phyloP scores from a whole-genome alignment of 2,797 vertebrate genomes.

The Thamnophis elegans region DNA sequence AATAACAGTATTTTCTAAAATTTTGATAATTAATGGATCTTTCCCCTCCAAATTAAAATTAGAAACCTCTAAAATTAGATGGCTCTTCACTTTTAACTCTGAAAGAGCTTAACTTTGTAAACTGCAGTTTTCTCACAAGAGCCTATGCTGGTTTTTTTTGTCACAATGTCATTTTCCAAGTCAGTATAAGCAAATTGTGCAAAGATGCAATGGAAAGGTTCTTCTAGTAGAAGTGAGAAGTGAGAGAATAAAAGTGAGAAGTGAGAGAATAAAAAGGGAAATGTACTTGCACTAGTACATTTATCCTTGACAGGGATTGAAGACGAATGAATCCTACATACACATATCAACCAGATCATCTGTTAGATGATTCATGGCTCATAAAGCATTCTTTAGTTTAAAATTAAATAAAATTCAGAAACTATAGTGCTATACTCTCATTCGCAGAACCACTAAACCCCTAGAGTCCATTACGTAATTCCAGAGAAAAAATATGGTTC shows the following conservation, averaged over 20 bases:
- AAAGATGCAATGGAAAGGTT: neutral
- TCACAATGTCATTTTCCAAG: neutral
- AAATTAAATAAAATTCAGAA: neutral
- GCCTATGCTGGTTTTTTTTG: neutral
- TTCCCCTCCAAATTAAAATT: neutral
- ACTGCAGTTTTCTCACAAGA: neutral
- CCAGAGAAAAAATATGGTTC: no score
- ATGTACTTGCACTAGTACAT: neutral
- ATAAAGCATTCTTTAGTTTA: neutral
- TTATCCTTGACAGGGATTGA: neutral
- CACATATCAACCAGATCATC: neutral
- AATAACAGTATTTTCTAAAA: constrained; percentile 10
- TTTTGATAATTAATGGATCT: constrained; percentile 23
- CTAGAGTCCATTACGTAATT: no score
- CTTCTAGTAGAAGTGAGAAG: neutral
- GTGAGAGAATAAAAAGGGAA: neutral
- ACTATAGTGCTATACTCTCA: neutral
- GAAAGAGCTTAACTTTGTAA: neutral
- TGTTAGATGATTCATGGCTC: neutral
- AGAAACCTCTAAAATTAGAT: neutral
- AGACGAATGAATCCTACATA: neutral
- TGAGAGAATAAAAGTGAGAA: neutral
- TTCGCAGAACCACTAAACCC: constrained; percentile 22
- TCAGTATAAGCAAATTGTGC: neutral
- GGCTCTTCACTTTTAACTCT: neutral